A percentile compares a stretch with the other conserved stretches of the same genome.
phyloP scores from a whole-genome alignment of 2,888 invertebrate genomes.

The Andrena bucephala region DNA sequence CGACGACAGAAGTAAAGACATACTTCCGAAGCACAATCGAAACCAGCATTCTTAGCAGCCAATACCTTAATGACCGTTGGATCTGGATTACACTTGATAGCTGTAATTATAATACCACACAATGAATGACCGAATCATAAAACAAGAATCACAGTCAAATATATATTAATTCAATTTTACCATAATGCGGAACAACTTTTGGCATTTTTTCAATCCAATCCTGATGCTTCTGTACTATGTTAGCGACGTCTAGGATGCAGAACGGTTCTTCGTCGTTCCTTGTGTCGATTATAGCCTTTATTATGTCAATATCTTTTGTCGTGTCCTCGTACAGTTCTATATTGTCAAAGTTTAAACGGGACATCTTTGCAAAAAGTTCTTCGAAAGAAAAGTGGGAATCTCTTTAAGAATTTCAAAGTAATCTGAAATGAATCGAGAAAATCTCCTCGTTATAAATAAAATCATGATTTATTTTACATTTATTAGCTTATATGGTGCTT shows the following conservation, averaged over 20 bases:
- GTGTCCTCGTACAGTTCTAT: conserved; percentile 74
- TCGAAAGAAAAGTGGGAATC: neutral
- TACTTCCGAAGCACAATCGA: too few relatives aligned
- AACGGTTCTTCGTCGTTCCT: conserved; percentile 77
- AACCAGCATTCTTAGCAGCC: too few relatives aligned
- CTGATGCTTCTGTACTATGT: conserved; percentile 76
- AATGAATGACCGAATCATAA: neutral
- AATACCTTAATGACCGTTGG: too few relatives aligned
- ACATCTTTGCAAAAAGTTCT: conserved; percentile 25
- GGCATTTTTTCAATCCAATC: conserved; percentile 81
- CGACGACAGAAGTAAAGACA: too few relatives aligned
- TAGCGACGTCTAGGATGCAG: conserved; percentile 77
- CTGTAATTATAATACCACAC: neutral
- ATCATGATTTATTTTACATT: conserved; percentile 16
- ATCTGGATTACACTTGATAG: too few relatives aligned
- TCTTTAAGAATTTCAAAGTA: too few relatives aligned
- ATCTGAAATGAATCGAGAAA: conserved; percentile 22
- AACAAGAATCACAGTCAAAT: neutral
- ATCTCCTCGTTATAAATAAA: conserved; percentile 13
- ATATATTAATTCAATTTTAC: conserved; percentile 58
- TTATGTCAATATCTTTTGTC: conserved; percentile 69
- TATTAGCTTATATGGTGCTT: conserved; percentile 53
- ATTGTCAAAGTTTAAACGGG: conserved; percentile 60
- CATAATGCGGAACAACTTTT: conserved; percentile 79
- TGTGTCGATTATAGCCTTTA: conserved; percentile 72